These are phyloP conservation scores for Fragum sueziense DNA, from an alignment of 2,888 invertebrate genomes.

Conservation along the genomic window DNA sequence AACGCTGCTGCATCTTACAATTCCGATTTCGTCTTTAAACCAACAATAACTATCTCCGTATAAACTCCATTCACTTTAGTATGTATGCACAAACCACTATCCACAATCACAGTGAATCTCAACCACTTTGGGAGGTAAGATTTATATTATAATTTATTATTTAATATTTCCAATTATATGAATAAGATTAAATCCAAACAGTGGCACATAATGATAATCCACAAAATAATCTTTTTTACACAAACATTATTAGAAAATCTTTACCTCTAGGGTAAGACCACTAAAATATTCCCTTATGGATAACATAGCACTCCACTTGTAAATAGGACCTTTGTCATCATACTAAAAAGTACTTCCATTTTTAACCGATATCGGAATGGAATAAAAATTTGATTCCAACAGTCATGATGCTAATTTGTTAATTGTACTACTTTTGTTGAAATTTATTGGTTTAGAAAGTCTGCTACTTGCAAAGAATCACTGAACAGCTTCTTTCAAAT, in stretches of 20 bases:
- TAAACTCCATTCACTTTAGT: background rate
- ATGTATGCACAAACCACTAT: background rate
- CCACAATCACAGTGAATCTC: background rate
- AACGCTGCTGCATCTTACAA: background rate
- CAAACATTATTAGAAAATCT: background rate
- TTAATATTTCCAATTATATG: background rate
- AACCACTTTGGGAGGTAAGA: no score
- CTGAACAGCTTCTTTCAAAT: no score
- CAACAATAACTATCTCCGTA: background rate
- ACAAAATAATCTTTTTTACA: background rate
- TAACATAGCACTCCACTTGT: no score
- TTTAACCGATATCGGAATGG: conserved; percentile 8
- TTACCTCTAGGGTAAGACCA: no score
- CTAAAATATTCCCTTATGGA: background rate
- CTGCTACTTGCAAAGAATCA: no score
- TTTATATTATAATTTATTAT: no score
- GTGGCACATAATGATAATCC: background rate
- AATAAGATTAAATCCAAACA: background rate
- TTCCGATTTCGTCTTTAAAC: background rate
- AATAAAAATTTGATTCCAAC: background rate
- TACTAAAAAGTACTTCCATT: background rate
- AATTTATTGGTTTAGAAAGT: no score
- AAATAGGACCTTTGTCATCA: no score
- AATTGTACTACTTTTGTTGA: no score
- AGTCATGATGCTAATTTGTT: no score